Evolutionary conservation across 2,797 vertebrate species (phyloP), one percentile per base, ranked within the genome.

Genomic region (Lagodon rhomboides): DNA sequence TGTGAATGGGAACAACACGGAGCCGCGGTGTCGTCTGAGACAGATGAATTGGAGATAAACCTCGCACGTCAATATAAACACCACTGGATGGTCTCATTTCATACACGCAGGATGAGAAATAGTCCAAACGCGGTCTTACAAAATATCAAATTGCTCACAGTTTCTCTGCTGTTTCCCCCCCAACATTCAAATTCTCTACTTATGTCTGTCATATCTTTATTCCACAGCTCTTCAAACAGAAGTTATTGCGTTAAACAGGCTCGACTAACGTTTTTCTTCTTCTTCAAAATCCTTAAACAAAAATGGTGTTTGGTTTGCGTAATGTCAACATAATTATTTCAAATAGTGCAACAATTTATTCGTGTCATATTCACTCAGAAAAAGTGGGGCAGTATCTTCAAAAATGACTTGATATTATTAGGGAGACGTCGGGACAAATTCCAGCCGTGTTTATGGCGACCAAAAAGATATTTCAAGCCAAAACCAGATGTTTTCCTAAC

Each of bases 1-100:
- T 41, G 58, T n/a, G 85, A 73, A 71, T 56, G 79, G 58, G 68
- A 80, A 74, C 73, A 75, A 64, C 75, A 54, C 27, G 0, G 77
- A 81, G 72, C 58, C 58, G 3, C 65, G 0, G 68, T 18, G 75
- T 76, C 25, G 61, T 38, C 59, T 65, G 53, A 77, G 79, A 67
- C 75, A 71, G 83, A 87, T 75, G 73, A 82, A 73, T 50, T 76
- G 68, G 51, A 80, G 73, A 83, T 83, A 81, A 73, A 85, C 46
- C 73, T 54, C 50, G 60, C 60, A 53, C 77, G 49, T 84, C 80
- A 55, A 84, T 85, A 80, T 38, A 46, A 74, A 84, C 71, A 55
- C 30, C 49, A 27, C 49, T 68, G 46, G 65, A 69, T 70, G 76
- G 59, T 53, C 59, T 43, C 65, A 79, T 68, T 75, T 74, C 53